Evolutionary conservation across 2,113 vertebrate genomes (phyloP).

Genomic region (Brachypodius melanocephalos): DNA sequence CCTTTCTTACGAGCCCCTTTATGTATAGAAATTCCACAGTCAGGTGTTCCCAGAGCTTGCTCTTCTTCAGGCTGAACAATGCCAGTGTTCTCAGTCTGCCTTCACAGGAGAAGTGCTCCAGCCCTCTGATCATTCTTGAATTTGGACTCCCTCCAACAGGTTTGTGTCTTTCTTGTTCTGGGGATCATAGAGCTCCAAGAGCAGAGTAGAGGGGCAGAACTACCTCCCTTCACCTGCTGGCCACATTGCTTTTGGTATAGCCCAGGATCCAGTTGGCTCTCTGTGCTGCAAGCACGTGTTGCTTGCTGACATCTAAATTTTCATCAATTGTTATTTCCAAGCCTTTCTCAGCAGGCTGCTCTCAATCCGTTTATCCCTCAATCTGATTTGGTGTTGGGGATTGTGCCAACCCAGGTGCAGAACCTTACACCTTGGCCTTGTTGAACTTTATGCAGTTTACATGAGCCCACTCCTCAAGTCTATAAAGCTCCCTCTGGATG

Average conservation of each 20-base stretch:
- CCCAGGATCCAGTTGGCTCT: too few relatives aligned
- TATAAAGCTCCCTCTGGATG: not conserved
- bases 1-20: not conserved
- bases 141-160: not conserved
- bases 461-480: not conserved
- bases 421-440: not conserved
- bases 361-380: not conserved
- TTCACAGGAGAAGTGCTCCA: not conserved
- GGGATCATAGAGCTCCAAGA: not conserved
- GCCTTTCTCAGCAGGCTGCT: not conserved
- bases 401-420: rapidly evolving
- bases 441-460: not conserved
- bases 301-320: not conserved
- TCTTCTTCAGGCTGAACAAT: not conserved
- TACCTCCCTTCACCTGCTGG: not conserved
- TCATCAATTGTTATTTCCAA: not conserved
- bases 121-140: not conserved
- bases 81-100: not conserved
- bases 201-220: not conserved
- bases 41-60: not conserved
- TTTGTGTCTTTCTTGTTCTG: not conserved
- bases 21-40: not conserved
- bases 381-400: too few relatives aligned
- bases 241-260: not conserved
- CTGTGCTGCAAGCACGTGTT: not conserved